Conservation (phyloP, 2,888 invertebrate species). For the Tubiluchus corallicola region DNA sequence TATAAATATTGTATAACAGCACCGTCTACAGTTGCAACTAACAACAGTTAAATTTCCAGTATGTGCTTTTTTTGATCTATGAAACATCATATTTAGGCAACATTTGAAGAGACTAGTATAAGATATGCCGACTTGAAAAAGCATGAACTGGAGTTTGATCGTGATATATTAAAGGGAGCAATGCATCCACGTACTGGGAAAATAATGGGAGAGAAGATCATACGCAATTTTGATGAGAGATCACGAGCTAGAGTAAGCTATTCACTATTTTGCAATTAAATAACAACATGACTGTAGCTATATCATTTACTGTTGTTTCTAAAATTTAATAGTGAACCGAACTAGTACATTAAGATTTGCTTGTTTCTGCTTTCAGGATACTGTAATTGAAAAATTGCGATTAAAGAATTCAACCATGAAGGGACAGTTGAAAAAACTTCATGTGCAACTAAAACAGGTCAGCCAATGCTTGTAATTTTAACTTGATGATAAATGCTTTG, state of each 20-base stretch:
- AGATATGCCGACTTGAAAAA: background rate
- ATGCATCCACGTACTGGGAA: background rate
- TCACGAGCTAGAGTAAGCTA: too few species aligned
- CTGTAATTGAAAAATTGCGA: background rate
- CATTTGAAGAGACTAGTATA: background rate
- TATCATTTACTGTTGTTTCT: too few species aligned
- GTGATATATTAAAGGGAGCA: background rate
- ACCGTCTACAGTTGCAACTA: too few species aligned
- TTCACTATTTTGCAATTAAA: too few species aligned
- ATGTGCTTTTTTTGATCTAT: too few species aligned
- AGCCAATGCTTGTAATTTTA: background rate
- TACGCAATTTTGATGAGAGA: background rate
- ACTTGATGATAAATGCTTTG: too few species aligned
- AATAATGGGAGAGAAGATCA: background rate
- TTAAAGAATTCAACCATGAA: background rate
- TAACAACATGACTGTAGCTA: too few species aligned
- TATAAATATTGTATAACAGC: too few species aligned
- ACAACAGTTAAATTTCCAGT: too few species aligned
- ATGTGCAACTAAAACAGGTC: background rate
- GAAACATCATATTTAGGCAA: background rate
- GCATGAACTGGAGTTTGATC: background rate
- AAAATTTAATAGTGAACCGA: too few species aligned
- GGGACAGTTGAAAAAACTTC: background rate
- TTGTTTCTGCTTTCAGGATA: constrained; percentile 3
- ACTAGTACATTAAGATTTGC: too few species aligned